These are phyloP conservation scores for Oreohelix idahoensis DNA, from an alignment of 1,140 invertebrate genomes.

Conservation along the genomic window DNA sequence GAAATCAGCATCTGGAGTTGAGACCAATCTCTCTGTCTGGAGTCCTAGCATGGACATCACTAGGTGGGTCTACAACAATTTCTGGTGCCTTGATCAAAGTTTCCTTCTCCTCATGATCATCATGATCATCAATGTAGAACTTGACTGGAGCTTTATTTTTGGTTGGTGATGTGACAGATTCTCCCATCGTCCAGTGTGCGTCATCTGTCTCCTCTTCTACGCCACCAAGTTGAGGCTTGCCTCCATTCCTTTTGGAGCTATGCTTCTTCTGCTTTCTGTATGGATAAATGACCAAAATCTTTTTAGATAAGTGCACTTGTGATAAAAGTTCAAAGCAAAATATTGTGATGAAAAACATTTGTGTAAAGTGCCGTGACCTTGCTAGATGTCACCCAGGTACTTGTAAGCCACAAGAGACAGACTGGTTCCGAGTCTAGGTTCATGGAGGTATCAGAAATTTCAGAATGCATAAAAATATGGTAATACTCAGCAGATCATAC, in stretches of 20 bases:
- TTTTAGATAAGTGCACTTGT: background rate
- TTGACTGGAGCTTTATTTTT: constrained; percentile 54
- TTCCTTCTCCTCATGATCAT: constrained; percentile 57
- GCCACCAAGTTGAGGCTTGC: constrained; percentile 35
- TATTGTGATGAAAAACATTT: too few species aligned
- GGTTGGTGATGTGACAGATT: constrained; percentile 20
- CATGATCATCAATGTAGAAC: constrained; percentile 63
- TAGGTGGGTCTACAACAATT: constrained; percentile 63
- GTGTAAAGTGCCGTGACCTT: too few species aligned
- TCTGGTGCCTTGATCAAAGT: constrained; percentile 54
- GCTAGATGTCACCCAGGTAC: too few species aligned
- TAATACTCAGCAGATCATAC: too few species aligned
- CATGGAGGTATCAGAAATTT: too few species aligned
- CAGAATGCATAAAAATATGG: too few species aligned
- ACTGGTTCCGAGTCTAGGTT: too few species aligned
- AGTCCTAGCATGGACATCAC: constrained; percentile 46
- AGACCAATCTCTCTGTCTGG: background rate
- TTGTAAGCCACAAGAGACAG: too few species aligned
- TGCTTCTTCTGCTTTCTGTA: constrained; percentile 49
- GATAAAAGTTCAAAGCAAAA: too few species aligned
- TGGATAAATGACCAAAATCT: background rate
- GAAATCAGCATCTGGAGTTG: background rate
- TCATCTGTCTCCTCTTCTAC: constrained; percentile 42
- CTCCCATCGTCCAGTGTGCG: background rate
- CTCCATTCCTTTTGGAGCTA: constrained; percentile 46